Percentiles rank a stretch among this genome's conserved stretches.
Evolutionary conservation across 2,113 vertebrate genomes (phyloP).

Genomic region (Rhagologus leucostigma): DNA sequence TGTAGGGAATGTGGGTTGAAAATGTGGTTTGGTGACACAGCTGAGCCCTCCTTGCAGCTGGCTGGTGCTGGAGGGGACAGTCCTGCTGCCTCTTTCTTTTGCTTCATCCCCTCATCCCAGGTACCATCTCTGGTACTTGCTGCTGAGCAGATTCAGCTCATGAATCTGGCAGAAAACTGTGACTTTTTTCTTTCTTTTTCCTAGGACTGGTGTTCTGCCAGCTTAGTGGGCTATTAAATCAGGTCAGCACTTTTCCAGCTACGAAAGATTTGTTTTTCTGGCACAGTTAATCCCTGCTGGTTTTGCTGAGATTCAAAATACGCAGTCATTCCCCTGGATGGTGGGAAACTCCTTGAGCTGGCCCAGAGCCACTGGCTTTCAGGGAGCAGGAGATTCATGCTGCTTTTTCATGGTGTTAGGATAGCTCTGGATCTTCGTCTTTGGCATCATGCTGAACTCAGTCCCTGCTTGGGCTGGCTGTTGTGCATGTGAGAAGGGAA

Average conservation of each 20-base stretch:
- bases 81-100: background rate
- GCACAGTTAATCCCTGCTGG: conserved; percentile 8
- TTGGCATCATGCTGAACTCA: background rate
- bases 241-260: conserved; percentile 21
- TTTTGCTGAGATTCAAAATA: background rate
- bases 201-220: background rate
- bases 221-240: conserved; percentile 7
- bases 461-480: background rate
- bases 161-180: background rate
- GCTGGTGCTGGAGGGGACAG: background rate
- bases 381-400: background rate
- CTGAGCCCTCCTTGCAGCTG: background rate
- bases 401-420: background rate
- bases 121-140: background rate
- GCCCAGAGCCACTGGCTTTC: background rate
- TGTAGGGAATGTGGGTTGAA: background rate
- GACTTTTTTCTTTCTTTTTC: background rate
- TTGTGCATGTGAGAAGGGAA: background rate
- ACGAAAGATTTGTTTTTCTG: background rate
- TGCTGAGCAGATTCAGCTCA: background rate
- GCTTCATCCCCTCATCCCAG: background rate
- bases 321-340: background rate
- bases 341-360: conserved; percentile 3
- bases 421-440: background rate
- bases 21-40: background rate